A percentile compares a stretch with the other conserved stretches of the same genome.
Evolutionary conservation across 2,797 vertebrate species (phyloP).

Genomic region (Oophaga sylvatica): DNA sequence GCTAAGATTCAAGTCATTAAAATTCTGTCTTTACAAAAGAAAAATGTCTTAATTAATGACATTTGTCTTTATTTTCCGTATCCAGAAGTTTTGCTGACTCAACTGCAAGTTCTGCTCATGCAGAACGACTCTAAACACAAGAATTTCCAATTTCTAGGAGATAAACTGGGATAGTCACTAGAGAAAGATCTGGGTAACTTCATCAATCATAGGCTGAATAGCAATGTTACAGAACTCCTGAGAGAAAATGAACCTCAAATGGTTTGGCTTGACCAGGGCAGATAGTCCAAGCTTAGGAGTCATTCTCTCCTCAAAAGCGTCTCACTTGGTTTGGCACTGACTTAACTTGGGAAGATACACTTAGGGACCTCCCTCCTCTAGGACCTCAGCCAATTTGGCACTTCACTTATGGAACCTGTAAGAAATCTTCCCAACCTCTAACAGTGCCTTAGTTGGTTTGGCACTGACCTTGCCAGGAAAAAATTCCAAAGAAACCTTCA

Average conservation of each 20-base stretch:
- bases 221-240: not conserved
- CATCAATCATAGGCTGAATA: not conserved
- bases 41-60: conserved; percentile 10
- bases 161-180: not conserved
- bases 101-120: not conserved
- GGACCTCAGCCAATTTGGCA: no score
- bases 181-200: not conserved
- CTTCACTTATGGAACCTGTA: no score
- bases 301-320: no score
- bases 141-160: not conserved
- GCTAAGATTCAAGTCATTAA: conserved; percentile 18
- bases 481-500: no score
- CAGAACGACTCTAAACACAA: not conserved
- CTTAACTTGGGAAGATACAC: no score
- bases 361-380: no score
- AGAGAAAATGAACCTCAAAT: not conserved
- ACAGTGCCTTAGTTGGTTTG: no score
- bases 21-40: conserved; percentile 11
- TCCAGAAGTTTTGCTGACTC: conserved; percentile 1
- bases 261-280: not conserved
- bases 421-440: no score
- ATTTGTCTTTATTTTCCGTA: conserved; percentile 5
- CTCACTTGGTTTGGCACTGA: no score
- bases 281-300: no score
- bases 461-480: no score